A percentile compares a stretch with the other conserved stretches of the same genome.
These are phyloP conservation scores for Chiloscyllium plagiosum DNA, from an alignment of 2,113 vertebrate genomes.

Conservation along the genomic window DNA sequence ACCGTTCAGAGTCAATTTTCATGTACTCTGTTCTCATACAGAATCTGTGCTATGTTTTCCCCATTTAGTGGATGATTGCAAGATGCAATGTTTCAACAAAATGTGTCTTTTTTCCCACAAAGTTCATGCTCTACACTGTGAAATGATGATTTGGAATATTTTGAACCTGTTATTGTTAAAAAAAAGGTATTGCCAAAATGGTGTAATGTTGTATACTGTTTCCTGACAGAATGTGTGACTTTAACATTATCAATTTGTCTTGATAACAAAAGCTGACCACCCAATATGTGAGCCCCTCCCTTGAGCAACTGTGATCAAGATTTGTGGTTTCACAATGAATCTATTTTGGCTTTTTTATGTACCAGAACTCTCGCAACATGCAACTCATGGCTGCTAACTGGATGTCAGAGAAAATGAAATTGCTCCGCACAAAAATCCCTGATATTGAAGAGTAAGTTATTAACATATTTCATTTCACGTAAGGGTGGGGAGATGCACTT, in stretches of 20 bases:
- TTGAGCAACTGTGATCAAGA: neutral
- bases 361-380: neutral
- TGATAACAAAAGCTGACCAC: neutral
- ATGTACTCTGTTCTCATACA: no score
- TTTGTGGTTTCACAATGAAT: neutral
- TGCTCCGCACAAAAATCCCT: neutral
- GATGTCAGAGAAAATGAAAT: neutral
- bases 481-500: no score
- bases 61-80: no score
- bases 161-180: no score
- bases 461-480: neutral
- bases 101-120: no score
- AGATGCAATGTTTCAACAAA: no score
- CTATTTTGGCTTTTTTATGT: no score
- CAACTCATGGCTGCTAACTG: neutral
- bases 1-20: no score
- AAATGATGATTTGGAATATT: no score
- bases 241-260: neutral
- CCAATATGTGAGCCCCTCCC: neutral
- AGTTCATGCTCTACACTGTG: no score
- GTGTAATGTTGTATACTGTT: neutral
- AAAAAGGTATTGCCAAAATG: neutral
- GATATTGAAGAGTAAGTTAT: slow-evolving; percentile 16
- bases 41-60: no score
- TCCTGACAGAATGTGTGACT: neutral